A percentile compares a stretch with the other conserved stretches of the same genome.
These are phyloP conservation scores for Caenorhabditis afra DNA, from an alignment of 2,888 invertebrate species.

Conservation along the genomic window DNA sequence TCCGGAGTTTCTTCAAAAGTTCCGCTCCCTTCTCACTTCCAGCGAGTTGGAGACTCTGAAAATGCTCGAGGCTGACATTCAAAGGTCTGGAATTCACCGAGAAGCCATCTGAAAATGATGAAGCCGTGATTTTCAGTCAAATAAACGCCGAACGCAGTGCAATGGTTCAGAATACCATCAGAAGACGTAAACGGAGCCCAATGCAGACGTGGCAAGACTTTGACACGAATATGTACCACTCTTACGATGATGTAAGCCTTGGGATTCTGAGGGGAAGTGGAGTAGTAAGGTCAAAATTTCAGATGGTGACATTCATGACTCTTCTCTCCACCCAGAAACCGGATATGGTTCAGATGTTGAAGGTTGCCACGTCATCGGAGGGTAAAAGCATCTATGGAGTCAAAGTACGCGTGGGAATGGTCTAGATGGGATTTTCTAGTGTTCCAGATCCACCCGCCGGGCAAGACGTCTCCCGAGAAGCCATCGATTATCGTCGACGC, in stretches of 20 bases:
- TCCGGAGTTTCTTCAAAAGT: constrained; percentile 63
- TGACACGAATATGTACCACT: constrained; percentile 66
- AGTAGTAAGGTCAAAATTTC: too few species aligned
- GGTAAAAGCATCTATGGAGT: constrained; percentile 73
- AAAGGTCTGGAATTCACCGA: constrained; percentile 11
- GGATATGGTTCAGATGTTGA: constrained; percentile 68
- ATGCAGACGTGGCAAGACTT: constrained; percentile 55
- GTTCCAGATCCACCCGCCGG: constrained; percentile 51
- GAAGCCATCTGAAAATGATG: not conserved
- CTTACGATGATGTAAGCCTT: constrained; percentile 64
- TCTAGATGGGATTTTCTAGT: not conserved
- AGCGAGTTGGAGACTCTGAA: constrained; percentile 25
- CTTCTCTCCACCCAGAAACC: constrained; percentile 63
- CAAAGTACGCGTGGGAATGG: constrained; percentile 55
- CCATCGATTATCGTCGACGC: constrained; percentile 78
- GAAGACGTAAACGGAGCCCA: constrained; percentile 18
- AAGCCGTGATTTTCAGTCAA: constrained; percentile 28
- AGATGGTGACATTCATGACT: constrained; percentile 76
- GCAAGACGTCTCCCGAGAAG: constrained; percentile 56
- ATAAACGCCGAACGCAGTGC: constrained; percentile 37
- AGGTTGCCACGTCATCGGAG: constrained; percentile 74
- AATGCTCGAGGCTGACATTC: constrained; percentile 44
- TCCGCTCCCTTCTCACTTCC: constrained; percentile 17
- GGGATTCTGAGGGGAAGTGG: too few species aligned
- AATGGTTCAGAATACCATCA: constrained; percentile 12